Percentiles rank a stretch among this genome's conserved stretches.
phyloP scores from a whole-genome alignment of 2,888 invertebrate genomes.

The Sinodicranocentrus sp. region DNA sequence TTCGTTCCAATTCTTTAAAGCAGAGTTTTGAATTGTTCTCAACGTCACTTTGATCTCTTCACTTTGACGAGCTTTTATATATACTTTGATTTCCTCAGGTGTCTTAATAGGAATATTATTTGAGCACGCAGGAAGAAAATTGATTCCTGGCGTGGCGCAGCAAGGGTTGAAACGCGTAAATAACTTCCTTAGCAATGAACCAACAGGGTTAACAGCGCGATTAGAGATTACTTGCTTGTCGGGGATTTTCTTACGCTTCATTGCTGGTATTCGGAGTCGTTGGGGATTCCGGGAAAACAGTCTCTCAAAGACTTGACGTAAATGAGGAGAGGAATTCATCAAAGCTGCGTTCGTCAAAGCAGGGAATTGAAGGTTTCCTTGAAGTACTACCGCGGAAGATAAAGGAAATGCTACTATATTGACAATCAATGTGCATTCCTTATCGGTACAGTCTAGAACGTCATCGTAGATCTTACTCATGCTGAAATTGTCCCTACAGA shows the following conservation, averaged over 20 bases:
- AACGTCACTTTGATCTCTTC: slow-evolving; percentile 31
- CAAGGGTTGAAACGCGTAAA: slow-evolving; percentile 43
- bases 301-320: slow-evolving; percentile 27
- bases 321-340: slow-evolving; percentile 7
- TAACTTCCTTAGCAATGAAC: neutral
- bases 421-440: slow-evolving; percentile 30
- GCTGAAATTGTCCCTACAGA: slow-evolving; percentile 19
- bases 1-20: slow-evolving; percentile 25
- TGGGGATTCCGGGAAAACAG: slow-evolving; percentile 29
- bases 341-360: neutral
- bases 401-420: neutral
- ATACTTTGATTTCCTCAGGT: slow-evolving; percentile 39
- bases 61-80: slow-evolving; percentile 21
- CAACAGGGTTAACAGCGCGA: neutral
- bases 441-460: no score
- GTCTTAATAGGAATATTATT: slow-evolving; percentile 8
- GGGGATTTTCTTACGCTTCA: neutral
- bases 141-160: slow-evolving; percentile 9
- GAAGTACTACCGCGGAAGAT: neutral
- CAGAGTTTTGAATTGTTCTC: slow-evolving; percentile 35
- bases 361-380: neutral
- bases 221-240: neutral
- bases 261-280: neutral
- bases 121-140: neutral
- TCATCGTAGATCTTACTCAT: neutral